Conservation (phyloP, 2,888 invertebrate species). For the Parnassius smintheus region DNA sequence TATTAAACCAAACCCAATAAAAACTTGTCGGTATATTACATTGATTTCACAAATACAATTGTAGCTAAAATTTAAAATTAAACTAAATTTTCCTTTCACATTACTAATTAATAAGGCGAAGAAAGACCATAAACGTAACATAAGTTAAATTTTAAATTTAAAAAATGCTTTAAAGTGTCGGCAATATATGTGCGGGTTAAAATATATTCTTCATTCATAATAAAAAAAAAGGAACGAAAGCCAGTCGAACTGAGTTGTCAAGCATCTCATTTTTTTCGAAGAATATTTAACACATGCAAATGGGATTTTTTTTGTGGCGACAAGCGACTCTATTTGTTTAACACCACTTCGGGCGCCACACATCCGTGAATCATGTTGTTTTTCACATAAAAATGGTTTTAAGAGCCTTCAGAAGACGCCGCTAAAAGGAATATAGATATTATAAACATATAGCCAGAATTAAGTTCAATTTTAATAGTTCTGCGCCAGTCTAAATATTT, state of each 20-base stretch:
- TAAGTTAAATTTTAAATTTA: no score
- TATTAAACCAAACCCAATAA: no score
- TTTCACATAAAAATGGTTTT: slow-evolving; percentile 17
- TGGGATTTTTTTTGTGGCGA: slow-evolving; percentile 30
- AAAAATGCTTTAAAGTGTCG: no score
- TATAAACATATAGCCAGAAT: slow-evolving; percentile 9
- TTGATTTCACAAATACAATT: no score
- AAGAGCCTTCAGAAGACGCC: slow-evolving; percentile 13
- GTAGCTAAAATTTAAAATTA: no score
- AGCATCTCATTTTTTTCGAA: slow-evolving; percentile 10
- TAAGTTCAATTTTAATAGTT: slow-evolving; percentile 11
- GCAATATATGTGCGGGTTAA: no score
- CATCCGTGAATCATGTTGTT: slow-evolving; percentile 17
- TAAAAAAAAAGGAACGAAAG: neutral
- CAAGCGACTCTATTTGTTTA: slow-evolving; percentile 18
- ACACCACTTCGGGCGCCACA: slow-evolving; percentile 25
- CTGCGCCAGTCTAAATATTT: slow-evolving; percentile 16
- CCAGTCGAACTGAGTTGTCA: slow-evolving; percentile 10
- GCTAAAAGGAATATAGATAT: slow-evolving; percentile 26
- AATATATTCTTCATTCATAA: no score
- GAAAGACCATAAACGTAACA: no score
- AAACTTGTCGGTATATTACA: no score
- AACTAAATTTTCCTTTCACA: no score
- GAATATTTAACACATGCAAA: slow-evolving; percentile 33
- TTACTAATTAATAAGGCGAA: no score